A percentile compares a stretch with the other conserved stretches of the same genome.
These are phyloP conservation scores for Sesamia nonagrioides DNA, from an alignment of 1,140 invertebrate genomes.

Conservation along the genomic window DNA sequence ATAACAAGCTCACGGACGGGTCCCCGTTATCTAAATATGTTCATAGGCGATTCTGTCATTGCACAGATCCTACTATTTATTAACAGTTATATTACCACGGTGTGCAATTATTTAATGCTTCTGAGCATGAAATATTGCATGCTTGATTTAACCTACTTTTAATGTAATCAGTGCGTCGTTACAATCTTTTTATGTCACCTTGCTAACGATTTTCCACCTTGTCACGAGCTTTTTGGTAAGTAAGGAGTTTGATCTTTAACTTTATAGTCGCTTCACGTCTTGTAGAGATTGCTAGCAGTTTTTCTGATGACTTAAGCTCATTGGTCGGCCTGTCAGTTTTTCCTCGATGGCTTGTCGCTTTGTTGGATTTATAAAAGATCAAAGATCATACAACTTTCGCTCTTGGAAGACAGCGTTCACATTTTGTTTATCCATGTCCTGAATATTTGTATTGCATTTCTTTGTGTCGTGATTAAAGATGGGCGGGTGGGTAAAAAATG, in stretches of 20 bases:
- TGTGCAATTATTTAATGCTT: slow-evolving; percentile 56
- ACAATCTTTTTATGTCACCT: slow-evolving; percentile 37
- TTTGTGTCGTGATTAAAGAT: slow-evolving; percentile 21
- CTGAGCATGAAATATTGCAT: slow-evolving; percentile 56
- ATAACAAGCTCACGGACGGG: slow-evolving; percentile 16
- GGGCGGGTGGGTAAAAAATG: too few species aligned
- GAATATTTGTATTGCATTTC: slow-evolving; percentile 1
- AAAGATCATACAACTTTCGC: background rate
- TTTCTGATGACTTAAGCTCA: background rate
- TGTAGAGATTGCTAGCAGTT: background rate
- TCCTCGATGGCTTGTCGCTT: background rate
- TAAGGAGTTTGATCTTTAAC: background rate
- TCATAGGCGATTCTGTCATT: slow-evolving; percentile 56
- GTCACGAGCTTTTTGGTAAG: too few species aligned
- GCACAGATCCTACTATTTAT: slow-evolving; percentile 59
- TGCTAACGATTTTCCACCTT: background rate
- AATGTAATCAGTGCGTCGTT: slow-evolving; percentile 21
- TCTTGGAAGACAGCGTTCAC: background rate
- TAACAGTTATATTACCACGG: slow-evolving; percentile 55
- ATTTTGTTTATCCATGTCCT: background rate
- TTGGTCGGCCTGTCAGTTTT: background rate
- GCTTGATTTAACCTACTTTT: slow-evolving; percentile 56
- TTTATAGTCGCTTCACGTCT: too few species aligned
- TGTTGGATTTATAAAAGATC: background rate
- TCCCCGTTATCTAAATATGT: slow-evolving; percentile 55